A percentile compares a stretch with the other conserved stretches of the same genome.
Evolutionary conservation across 2,797 vertebrate genomes (phyloP).

Genomic region (Botia almorhae): DNA sequence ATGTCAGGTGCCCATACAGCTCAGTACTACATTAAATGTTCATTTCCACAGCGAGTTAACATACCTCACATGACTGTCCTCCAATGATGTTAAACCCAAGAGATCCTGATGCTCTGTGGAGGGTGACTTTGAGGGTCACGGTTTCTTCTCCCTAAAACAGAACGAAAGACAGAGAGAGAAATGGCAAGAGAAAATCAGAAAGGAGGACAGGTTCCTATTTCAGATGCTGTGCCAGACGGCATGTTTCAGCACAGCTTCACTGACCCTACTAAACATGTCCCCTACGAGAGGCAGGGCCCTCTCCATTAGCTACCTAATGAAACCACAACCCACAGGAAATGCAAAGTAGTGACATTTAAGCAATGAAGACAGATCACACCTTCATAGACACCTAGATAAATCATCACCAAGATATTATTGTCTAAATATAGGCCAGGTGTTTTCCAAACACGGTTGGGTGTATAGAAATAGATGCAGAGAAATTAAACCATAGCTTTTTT

Average conservation of each 20-base stretch:
- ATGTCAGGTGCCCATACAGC: neutral
- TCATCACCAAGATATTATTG: neutral
- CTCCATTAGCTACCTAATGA: slow-evolving; percentile 43
- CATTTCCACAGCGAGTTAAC: slow-evolving; percentile 65
- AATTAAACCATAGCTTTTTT: neutral
- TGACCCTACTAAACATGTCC: slow-evolving; percentile 22
- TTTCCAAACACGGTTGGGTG: neutral
- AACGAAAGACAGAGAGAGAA: neutral
- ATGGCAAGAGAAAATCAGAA: slow-evolving; percentile 2
- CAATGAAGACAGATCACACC: slow-evolving; percentile 16
- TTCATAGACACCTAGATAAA: slow-evolving; percentile 2
- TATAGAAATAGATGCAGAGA: neutral
- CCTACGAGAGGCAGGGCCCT: slow-evolving; percentile 2
- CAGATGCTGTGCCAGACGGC: neutral
- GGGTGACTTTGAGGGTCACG: slow-evolving; percentile 84
- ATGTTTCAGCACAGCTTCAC: slow-evolving; percentile 30
- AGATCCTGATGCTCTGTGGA: slow-evolving; percentile 89
- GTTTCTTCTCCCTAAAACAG: slow-evolving; percentile 85
- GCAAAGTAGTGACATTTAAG: slow-evolving; percentile 26
- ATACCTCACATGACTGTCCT: slow-evolving; percentile 90
- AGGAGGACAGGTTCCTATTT: neutral
- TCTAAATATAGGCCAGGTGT: neutral
- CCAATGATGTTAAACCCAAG: slow-evolving; percentile 98
- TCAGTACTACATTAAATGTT: neutral
- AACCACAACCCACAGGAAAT: slow-evolving; percentile 17